Conservation (phyloP, 2,888 invertebrate genomes). For the Cacoxenus indagator region DNA sequence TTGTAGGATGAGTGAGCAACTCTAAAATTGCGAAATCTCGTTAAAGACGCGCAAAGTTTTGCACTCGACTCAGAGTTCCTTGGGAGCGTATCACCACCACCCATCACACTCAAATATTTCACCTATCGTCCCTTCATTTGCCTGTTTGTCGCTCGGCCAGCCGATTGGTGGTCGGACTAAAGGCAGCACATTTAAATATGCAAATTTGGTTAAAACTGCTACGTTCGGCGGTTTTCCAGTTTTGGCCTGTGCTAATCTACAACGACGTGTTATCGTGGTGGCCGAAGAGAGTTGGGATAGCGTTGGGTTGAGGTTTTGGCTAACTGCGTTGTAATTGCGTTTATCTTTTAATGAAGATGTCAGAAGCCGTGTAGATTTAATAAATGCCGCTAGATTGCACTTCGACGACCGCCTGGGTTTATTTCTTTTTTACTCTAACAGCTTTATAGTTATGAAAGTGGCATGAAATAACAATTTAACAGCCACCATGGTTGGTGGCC, state of each 20-base stretch:
- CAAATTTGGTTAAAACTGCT: conserved; percentile 50
- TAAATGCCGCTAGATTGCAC: conserved; percentile 33
- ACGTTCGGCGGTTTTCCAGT: neutral
- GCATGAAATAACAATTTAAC: neutral
- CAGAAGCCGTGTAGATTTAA: conserved; percentile 45
- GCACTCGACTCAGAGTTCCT: neutral
- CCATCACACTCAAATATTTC: too few relatives aligned
- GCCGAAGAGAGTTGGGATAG: neutral
- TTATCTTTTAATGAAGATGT: conserved; percentile 53
- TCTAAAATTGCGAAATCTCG: neutral
- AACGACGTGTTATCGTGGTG: conserved; percentile 26
- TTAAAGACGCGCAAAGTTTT: neutral
- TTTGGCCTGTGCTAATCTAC: conserved; percentile 50
- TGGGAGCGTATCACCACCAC: neutral
- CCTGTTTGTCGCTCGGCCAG: conserved; percentile 40
- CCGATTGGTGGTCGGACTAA: conserved; percentile 32
- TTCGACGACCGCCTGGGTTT: neutral
- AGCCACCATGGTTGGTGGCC: too few relatives aligned
- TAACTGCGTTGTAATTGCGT: conserved; percentile 55
- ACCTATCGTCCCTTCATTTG: conserved; percentile 26
- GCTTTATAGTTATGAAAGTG: neutral
- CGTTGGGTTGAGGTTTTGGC: conserved; percentile 13
- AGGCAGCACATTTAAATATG: conserved; percentile 55
- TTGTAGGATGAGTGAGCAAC: neutral
- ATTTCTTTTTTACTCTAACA: neutral